A percentile compares a stretch with the other conserved stretches of the same genome.
Conservation (phyloP, 2,888 invertebrate genomes). For the Orthonychiurus folsomi region DNA sequence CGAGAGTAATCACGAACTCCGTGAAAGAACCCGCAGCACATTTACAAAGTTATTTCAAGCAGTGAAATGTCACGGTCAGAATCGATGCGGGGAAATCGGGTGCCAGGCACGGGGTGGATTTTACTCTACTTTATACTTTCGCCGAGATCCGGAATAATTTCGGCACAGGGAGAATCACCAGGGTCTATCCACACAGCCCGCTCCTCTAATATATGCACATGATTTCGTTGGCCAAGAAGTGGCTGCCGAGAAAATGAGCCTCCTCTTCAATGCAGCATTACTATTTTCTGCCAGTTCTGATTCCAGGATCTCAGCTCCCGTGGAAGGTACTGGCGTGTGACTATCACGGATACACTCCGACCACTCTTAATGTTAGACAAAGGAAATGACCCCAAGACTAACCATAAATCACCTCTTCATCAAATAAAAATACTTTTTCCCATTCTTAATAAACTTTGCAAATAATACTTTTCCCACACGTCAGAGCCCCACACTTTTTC, state of each 20-base stretch:
- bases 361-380: not conserved
- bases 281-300: too few species aligned
- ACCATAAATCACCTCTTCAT: conserved; percentile 7
- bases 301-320: not conserved
- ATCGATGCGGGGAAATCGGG: not conserved
- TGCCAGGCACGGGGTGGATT: conserved; percentile 12
- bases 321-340: not conserved
- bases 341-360: conserved; percentile 14
- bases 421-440: conserved; percentile 5
- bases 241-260: conserved; percentile 7
- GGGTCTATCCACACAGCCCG: not conserved
- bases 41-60: conserved; percentile 5
- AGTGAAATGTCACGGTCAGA: conserved; percentile 14
- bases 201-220: not conserved
- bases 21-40: not conserved
- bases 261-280: not conserved
- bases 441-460: not conserved
- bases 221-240: not conserved
- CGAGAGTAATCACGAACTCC: conserved; percentile 1
- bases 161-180: not conserved
- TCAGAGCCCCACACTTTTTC: not conserved
- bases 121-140: conserved; percentile 6
- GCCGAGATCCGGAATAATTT: conserved; percentile 1
- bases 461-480: conserved; percentile 1
- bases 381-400: not conserved